Evolutionary conservation across 1,140 invertebrate species (phyloP).

Genomic region (Colletes latitarsis): DNA sequence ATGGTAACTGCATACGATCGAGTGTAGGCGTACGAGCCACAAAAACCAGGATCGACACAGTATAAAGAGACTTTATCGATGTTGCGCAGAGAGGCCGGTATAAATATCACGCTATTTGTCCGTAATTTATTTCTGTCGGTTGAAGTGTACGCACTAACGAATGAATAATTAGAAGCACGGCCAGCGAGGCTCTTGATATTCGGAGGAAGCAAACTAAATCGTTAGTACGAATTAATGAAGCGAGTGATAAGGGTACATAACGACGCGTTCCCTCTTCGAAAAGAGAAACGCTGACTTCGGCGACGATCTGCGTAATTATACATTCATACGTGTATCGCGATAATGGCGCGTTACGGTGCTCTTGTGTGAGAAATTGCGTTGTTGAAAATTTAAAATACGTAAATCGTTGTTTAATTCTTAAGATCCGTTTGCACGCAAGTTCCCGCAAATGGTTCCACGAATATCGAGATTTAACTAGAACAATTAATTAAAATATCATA

Average conservation of each 20-base stretch:
- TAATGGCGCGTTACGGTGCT: conserved; percentile 9
- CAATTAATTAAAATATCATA: too few relatives aligned
- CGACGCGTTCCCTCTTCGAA: neutral
- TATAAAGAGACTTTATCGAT: conserved; percentile 28
- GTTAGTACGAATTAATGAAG: conserved; percentile 39
- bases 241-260: conserved; percentile 3
- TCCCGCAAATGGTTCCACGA: neutral
- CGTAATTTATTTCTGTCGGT: conserved; percentile 33
- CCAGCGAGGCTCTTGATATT: neutral
- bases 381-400: neutral
- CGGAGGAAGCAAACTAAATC: conserved; percentile 20
- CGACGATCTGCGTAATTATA: conserved; percentile 5
- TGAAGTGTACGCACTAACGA: conserved; percentile 14
- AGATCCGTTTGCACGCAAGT: neutral
- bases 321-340: neutral
- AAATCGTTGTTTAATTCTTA: neutral
- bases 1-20: conserved; percentile 13
- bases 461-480: too few relatives aligned
- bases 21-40: conserved; percentile 6
- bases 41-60: conserved; percentile 16
- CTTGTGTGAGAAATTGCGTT: neutral
- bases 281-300: neutral
- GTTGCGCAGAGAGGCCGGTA: neutral
- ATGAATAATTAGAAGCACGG: conserved; percentile 30
- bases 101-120: conserved; percentile 30